Conservation (phyloP, 2,113 vertebrate species). For the Equus przewalskii region DNA sequence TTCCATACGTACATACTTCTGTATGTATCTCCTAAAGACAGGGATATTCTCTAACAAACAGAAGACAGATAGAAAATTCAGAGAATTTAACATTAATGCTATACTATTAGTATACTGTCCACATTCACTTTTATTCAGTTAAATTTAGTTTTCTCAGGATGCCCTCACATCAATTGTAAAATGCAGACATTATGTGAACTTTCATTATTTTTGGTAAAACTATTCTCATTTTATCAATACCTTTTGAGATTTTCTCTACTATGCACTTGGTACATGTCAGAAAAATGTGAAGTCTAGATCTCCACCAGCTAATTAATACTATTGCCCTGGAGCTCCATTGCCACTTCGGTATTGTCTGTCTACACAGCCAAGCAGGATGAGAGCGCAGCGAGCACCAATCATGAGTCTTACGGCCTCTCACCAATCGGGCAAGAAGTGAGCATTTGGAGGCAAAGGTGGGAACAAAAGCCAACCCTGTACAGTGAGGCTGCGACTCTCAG, state of each 20-base stretch:
- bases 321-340: not conserved
- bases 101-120: not conserved
- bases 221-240: constrained; percentile 75
- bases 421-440: not conserved
- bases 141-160: constrained; percentile 80
- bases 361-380: not conserved
- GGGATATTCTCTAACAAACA: not conserved
- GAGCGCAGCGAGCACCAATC: not conserved
- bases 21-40: not conserved
- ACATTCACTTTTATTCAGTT: not conserved
- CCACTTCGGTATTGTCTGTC: not conserved
- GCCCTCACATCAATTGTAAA: constrained; percentile 69
- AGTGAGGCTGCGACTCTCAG: not conserved
- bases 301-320: not conserved
- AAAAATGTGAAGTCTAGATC: constrained; percentile 53
- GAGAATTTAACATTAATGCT: not conserved
- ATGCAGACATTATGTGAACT: constrained; percentile 71
- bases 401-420: not conserved
- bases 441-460: constrained; percentile 3
- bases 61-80: not conserved
- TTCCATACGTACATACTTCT: not conserved
- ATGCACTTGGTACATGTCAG: constrained; percentile 67
- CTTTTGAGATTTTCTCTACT: constrained; percentile 70
- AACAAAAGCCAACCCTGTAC: not conserved
- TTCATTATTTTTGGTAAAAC: constrained; percentile 85